Percentiles rank a stretch among this genome's conserved stretches.
Conservation (phyloP, 2,113 vertebrate species). For the Miniopterus natalensis region DNA sequence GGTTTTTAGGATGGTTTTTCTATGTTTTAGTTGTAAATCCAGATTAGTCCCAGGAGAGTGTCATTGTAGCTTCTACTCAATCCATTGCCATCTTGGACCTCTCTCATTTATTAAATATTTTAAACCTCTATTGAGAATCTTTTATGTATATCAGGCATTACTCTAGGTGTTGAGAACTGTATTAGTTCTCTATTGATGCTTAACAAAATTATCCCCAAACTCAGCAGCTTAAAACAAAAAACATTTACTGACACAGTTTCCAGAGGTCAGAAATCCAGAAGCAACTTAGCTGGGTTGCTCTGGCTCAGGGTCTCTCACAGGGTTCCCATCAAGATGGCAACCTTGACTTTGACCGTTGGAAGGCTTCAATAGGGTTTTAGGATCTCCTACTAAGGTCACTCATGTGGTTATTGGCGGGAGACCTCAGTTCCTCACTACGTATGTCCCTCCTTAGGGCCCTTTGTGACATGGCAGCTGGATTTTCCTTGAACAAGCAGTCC, state of each 20-base stretch:
- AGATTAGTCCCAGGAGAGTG: no score
- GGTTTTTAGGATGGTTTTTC: no score
- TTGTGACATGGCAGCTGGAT: background rate
- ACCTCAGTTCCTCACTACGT: background rate
- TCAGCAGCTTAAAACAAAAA: background rate
- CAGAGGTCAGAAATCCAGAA: background rate
- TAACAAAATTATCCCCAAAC: background rate
- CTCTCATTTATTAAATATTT: background rate
- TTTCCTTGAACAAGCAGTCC: background rate
- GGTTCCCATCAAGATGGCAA: background rate
- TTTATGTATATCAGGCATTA: background rate
- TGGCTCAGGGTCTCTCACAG: background rate
- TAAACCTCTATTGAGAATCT: background rate
- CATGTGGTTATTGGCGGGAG: background rate
- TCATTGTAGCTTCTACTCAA: no score
- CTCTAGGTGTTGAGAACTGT: background rate
- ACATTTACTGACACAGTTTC: background rate
- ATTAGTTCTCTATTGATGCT: background rate
- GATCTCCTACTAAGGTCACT: background rate
- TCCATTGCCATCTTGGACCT: no score
- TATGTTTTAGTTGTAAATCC: no score
- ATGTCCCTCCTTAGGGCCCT: background rate
- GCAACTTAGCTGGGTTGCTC: background rate
- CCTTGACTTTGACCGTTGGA: background rate
- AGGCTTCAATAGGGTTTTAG: background rate